Conservation (phyloP, 2,113 vertebrate genomes). For the Sinocyclocheilus anshuiensis region DNA sequence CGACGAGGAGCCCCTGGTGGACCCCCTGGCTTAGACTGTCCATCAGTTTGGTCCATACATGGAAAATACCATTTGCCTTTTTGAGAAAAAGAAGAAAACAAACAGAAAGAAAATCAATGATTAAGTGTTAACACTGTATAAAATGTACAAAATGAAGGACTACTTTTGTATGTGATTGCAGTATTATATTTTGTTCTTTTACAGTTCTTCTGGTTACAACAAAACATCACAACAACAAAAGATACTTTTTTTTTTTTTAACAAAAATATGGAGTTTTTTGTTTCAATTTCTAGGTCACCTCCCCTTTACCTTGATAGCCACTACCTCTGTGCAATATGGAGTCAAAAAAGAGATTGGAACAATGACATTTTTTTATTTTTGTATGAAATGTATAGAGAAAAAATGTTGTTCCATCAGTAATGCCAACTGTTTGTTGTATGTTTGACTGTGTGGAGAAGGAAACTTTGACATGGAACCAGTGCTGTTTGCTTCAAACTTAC, state of each 20-base stretch:
- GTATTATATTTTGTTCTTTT: constrained; percentile 90
- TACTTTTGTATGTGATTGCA: constrained; percentile 99
- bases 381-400: constrained; percentile 80
- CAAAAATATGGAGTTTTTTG: constrained; percentile 56
- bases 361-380: constrained; percentile 81
- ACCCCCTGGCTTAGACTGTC: constrained; percentile 85
- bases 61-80: constrained; percentile 72
- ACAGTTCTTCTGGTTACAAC: constrained; percentile 72
- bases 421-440: constrained; percentile 70
- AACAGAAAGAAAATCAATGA: constrained; percentile 65
- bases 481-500: constrained; percentile 48
- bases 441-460: constrained; percentile 62
- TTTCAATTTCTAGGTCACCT: constrained; percentile 69
- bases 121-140: constrained; percentile 86
- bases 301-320: constrained; percentile 77
- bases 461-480: constrained; percentile 47
- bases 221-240: constrained; percentile 50
- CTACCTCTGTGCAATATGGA: constrained; percentile 82
- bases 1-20: constrained; percentile 88
- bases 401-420: constrained; percentile 74
- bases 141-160: constrained; percentile 98
- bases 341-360: constrained; percentile 72
- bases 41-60: constrained; percentile 46
- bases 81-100: constrained; percentile 59
- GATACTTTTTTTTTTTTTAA: constrained; percentile 79